Percentiles rank a stretch among this genome's conserved stretches.
Conservation (phyloP, 2,888 invertebrate species). For the Listrodromus nycthemerus region DNA sequence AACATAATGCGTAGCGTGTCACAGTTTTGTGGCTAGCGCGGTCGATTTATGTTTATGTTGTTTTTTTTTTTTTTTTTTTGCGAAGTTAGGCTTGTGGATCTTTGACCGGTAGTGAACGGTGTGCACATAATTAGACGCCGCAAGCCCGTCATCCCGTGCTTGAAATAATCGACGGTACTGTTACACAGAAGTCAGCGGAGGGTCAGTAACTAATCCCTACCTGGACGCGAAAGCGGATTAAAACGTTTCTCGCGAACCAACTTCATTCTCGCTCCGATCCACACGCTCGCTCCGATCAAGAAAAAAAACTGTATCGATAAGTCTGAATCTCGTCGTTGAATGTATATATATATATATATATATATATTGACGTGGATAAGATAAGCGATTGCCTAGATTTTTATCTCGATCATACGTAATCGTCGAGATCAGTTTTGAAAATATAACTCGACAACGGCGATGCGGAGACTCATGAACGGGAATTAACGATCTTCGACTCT, state of each 20-base stretch:
- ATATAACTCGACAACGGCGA: conserved; percentile 25
- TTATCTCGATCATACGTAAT: conserved; percentile 23
- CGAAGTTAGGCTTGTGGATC: conserved; percentile 50
- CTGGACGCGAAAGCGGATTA: conserved; percentile 7
- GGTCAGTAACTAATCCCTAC: conserved; percentile 47
- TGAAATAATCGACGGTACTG: conserved; percentile 81
- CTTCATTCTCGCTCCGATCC: not conserved
- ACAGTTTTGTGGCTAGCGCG: not conserved
- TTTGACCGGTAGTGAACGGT: conserved; percentile 68
- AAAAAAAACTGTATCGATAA: conserved; percentile 17
- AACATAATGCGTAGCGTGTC: not conserved
- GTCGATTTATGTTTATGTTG: conserved; percentile 16
- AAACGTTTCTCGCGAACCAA: conserved; percentile 36
- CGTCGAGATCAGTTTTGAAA: conserved; percentile 28
- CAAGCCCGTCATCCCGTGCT: conserved; percentile 73
- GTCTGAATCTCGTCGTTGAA: not conserved
- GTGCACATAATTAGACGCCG: conserved; percentile 73
- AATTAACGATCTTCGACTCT: conserved; percentile 56
- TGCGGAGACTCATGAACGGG: not conserved
- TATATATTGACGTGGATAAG: not conserved
- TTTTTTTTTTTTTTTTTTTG: conserved; percentile 1
- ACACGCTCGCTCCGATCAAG: not conserved
- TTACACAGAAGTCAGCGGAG: conserved; percentile 70
- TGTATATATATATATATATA: not conserved
- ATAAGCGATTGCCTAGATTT: not conserved